phyloP scores from a whole-genome alignment of 2,113 vertebrate genomes.

The Saguinus midas region DNA sequence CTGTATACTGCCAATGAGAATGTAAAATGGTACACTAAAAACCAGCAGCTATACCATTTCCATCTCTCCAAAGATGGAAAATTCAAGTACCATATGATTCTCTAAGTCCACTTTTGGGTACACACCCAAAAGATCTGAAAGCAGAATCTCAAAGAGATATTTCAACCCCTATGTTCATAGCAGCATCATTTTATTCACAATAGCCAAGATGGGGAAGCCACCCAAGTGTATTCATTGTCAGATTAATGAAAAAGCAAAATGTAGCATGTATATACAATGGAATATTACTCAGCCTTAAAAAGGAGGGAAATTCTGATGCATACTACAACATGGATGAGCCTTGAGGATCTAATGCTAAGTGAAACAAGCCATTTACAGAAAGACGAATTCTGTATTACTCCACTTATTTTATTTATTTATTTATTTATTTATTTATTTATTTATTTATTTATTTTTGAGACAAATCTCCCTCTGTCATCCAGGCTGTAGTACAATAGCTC shows the following conservation, averaged over 20 bases:
- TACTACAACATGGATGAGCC: neutral
- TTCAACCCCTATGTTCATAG: fast-evolving
- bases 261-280: fast-evolving
- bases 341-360: neutral
- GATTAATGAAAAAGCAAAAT: neutral
- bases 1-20: neutral
- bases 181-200: neutral
- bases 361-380: neutral
- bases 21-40: no score
- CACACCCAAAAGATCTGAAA: neutral
- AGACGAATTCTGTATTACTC: neutral
- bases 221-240: neutral
- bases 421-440: no score
- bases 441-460: no score
- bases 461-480: no score
- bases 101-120: neutral
- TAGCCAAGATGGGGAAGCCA: neutral
- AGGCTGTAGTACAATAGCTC: no score
- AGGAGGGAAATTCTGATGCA: neutral
- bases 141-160: neutral
- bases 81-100: fast-evolving
- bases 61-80: neutral
- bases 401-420: no score
- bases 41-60: no score
- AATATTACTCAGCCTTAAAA: neutral